Evolutionary conservation across 2,113 vertebrate species (phyloP).

Genomic region (Gallinago media): DNA sequence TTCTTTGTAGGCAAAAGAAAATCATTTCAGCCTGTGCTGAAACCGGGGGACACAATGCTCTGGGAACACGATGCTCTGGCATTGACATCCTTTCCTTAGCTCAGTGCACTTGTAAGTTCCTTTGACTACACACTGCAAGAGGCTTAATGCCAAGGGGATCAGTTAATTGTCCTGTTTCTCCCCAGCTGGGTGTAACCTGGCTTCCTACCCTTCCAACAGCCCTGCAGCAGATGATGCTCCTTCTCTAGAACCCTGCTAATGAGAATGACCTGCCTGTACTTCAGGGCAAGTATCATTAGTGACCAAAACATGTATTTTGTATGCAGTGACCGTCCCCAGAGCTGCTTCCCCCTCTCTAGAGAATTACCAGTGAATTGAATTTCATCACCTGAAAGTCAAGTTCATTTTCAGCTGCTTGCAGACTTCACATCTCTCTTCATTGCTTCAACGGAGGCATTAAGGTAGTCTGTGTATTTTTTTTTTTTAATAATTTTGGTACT

Average conservation of each 20-base stretch:
- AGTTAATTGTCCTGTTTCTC: not conserved
- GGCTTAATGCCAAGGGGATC: not conserved
- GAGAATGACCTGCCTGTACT: not conserved
- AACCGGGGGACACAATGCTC: not conserved
- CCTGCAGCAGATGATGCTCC: rapidly evolving
- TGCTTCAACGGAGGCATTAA: not conserved
- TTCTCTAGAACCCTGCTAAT: not conserved
- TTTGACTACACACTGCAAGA: not conserved
- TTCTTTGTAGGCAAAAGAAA: not conserved
- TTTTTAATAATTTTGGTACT: not conserved
- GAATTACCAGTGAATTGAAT: slow-evolving; percentile 10
- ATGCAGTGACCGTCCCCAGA: not conserved
- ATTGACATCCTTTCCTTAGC: not conserved
- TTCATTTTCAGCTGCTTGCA: slow-evolving; percentile 20
- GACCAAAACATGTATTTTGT: not conserved
- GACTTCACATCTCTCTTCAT: not conserved
- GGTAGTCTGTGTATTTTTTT: not conserved
- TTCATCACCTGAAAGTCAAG: slow-evolving; percentile 20
- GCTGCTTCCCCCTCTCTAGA: not conserved
- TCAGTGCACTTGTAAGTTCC: not conserved
- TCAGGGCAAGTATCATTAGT: not conserved
- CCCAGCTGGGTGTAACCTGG: rapidly evolving
- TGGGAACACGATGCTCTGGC: not conserved
- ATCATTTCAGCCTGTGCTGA: not conserved
- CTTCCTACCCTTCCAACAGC: not conserved